A percentile compares a stretch with the other conserved stretches of the same genome.
Conservation (phyloP, 2,888 invertebrate genomes). For the Rhaphigaster nebulosa region DNA sequence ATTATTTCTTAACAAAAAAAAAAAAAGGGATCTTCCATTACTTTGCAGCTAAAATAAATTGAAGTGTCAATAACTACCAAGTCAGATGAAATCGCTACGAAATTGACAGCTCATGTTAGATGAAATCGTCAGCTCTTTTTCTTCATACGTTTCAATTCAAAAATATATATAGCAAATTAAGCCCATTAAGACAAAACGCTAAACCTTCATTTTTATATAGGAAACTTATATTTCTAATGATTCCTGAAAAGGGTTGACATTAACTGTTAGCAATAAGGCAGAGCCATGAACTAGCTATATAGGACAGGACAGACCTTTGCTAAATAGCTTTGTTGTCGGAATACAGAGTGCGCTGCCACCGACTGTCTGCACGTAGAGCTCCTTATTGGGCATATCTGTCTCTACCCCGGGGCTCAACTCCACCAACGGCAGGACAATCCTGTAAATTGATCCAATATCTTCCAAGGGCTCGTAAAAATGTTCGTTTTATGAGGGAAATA, state of each 20-base stretch:
- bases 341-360: neutral
- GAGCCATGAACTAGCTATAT: neutral
- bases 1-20: no score
- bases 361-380: neutral
- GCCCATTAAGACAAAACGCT: neutral
- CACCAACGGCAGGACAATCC: neutral
- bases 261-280: neutral
- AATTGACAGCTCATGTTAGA: neutral
- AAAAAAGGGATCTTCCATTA: no score
- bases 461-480: neutral
- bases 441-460: neutral
- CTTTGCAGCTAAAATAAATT: no score
- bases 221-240: no score
- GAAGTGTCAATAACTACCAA: no score
- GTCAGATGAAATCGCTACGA: no score
- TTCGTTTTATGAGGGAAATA: neutral
- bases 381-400: neutral
- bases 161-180: neutral
- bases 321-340: conserved; percentile 19
- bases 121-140: neutral
- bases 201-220: neutral
- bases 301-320: neutral
- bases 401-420: no score
- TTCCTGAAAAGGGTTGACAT: neutral
- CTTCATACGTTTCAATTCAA: neutral